Evolutionary conservation across 2,113 vertebrate species (phyloP).

Genomic region (Naja naja): DNA sequence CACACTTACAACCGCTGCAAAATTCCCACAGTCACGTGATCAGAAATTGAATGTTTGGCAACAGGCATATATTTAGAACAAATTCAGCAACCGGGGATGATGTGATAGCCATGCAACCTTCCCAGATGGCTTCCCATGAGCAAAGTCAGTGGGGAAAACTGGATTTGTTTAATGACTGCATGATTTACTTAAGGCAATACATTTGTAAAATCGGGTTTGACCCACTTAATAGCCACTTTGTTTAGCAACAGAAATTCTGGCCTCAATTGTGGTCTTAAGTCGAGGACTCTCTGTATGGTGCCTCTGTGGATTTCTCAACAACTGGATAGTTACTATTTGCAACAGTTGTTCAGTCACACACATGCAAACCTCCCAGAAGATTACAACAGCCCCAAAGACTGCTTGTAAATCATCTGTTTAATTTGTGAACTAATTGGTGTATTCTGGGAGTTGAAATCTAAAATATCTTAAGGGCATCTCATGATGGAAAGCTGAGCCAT

Average conservation of each 20-base stretch:
- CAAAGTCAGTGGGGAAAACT: not conserved
- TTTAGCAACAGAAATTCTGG: not conserved
- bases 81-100: not conserved
- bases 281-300: not conserved
- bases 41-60: not conserved
- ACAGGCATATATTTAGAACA: not conserved
- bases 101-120: not conserved
- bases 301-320: not conserved
- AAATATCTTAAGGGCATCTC: not conserved
- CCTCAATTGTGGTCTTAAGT: not conserved
- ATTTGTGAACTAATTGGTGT: not conserved
- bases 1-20: not conserved
- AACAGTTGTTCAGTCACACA: not conserved
- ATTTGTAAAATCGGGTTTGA: not conserved
- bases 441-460: constrained; percentile 5
- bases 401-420: not conserved
- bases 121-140: not conserved
- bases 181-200: not conserved
- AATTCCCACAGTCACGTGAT: not conserved
- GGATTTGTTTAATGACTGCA: not conserved
- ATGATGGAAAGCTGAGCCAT: not conserved
- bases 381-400: not conserved
- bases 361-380: not conserved
- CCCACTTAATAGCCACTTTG: not conserved
- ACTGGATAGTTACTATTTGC: not conserved